Evolutionary conservation across 2,888 invertebrate genomes (phyloP).

Genomic region (Epistrophe grossulariae): DNA sequence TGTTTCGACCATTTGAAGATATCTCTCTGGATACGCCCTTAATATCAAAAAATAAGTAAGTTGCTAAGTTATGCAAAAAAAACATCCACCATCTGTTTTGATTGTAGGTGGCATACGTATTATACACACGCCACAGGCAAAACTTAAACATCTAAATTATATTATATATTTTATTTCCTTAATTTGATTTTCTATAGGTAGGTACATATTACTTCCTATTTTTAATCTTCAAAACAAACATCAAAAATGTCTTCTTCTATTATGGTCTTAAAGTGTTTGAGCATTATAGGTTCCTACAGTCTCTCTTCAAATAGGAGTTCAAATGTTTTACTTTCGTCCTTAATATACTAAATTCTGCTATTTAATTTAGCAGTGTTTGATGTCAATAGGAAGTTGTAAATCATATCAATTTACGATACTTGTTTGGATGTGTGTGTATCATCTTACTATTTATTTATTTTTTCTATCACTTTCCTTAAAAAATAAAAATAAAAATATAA

Average conservation of each 20-base stretch:
- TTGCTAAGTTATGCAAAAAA: too few relatives aligned
- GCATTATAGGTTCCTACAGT: background rate
- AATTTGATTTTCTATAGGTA: too few relatives aligned
- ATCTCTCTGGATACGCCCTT: too few relatives aligned
- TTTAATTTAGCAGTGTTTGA: background rate
- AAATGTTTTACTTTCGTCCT: background rate
- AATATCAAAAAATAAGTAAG: too few relatives aligned
- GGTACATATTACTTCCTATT: too few relatives aligned
- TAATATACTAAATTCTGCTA: background rate
- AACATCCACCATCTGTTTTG: too few relatives aligned
- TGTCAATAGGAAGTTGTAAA: background rate
- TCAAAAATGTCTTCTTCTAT: background rate
- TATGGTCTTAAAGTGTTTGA: background rate
- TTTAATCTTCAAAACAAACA: background rate
- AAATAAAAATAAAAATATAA: background rate
- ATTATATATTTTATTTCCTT: too few relatives aligned
- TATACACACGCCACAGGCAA: too few relatives aligned
- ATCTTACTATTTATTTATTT: background rate
- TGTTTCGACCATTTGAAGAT: too few relatives aligned
- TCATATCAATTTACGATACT: background rate
- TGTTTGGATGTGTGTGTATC: background rate
- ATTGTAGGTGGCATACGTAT: too few relatives aligned
- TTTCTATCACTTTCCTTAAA: background rate
- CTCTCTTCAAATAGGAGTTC: background rate
- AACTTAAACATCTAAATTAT: too few relatives aligned